Evolutionary conservation across 2,113 vertebrate genomes (phyloP), one percentile per base, ranked within the genome.

Genomic region (Hassar affinis): DNA sequence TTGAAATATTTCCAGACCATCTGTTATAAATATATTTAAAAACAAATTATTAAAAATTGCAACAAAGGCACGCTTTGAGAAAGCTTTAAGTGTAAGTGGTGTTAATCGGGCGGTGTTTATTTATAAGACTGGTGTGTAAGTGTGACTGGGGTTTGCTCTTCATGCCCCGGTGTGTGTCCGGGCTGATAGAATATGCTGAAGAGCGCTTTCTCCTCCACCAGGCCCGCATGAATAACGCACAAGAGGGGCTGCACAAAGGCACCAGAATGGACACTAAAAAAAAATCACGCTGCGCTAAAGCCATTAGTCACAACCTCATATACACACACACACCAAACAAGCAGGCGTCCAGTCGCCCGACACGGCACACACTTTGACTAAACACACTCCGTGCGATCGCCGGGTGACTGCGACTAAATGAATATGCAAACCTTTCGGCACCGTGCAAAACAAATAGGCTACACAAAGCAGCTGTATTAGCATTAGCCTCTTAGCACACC

Each of bases 181-280:
- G 57, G 76, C 79, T 84, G 84, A 81, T 83, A 25, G 85, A 92
- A 89, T 89, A 89, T 90, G 93, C 91, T 92, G 92, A 93, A 93
- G 81, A 89, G 88, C 90, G 90, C 92, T 91, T 88, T 92, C 87
- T 85, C 77, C 54, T 85, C 57, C 64, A 49, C 72, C 88, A 91
- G 92, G 93, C 92, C 92, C 91, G 88, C 92, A 94, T 93, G 93
- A 93, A 95, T 93, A 93, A 94, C 93, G 93, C 74, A 94, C 93
- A 92, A 82, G 54, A 92, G 91, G 91, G 88, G 91, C 89, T 89
- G 90, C 93, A 95, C 94, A 94, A 95, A 94, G 93, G 84, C 91
- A 87, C 47, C 69, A 88, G 80, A 88, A 88, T 80, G 80, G 75
- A 86, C 88, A 89, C 86, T 64, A 81, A 22, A 38, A 77, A 57